Conservation (phyloP, 2,888 invertebrate genomes). For the Candidula unifasciata region DNA sequence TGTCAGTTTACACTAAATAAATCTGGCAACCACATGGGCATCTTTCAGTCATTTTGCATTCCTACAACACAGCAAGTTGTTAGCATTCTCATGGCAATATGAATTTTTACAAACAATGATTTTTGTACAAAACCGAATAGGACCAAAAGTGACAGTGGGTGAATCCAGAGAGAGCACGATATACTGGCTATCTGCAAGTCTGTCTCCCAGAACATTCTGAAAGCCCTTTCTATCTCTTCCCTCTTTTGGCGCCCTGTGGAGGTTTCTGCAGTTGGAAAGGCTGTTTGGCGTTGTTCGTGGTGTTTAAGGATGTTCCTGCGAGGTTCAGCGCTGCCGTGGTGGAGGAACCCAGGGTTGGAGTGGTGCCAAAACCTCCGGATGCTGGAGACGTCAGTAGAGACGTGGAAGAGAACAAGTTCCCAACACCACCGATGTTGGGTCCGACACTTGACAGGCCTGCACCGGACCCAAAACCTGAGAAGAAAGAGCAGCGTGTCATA, state of each 20-base stretch:
- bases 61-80: no score
- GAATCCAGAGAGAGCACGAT: no score
- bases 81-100: no score
- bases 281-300: slow-evolving; percentile 62
- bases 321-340: slow-evolving; percentile 53
- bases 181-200: no score
- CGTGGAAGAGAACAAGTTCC: slow-evolving; percentile 52
- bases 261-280: slow-evolving; percentile 77
- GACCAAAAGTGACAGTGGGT: no score
- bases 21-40: no score
- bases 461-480: slow-evolving; percentile 36
- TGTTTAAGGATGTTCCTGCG: slow-evolving; percentile 55
- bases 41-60: no score
- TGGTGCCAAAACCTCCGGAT: slow-evolving; percentile 52
- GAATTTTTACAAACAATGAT: no score
- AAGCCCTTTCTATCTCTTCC: slow-evolving; percentile 65
- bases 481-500: background rate
- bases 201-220: background rate
- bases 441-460: slow-evolving; percentile 38
- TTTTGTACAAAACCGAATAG: no score
- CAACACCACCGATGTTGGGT: slow-evolving; percentile 43
- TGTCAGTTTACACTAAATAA: no score
- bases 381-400: slow-evolving; percentile 52
- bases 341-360: slow-evolving; percentile 54
- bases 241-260: slow-evolving; percentile 74